Evolutionary conservation across 2,797 vertebrate species (phyloP).

Genomic region (Xiphorhynchus erythropygius): DNA sequence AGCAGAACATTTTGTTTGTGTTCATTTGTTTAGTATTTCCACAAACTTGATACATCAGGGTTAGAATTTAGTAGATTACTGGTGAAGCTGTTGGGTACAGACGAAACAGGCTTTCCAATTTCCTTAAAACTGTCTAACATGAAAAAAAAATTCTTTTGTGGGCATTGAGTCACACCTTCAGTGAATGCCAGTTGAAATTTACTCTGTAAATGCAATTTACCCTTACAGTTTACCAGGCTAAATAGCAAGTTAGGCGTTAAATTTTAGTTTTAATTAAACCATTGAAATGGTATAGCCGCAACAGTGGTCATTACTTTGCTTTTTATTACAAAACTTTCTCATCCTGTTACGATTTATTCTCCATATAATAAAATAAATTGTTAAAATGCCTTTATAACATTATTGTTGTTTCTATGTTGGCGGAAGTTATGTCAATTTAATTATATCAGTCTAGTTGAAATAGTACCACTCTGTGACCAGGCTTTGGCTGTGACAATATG

Average conservation of each 20-base stretch:
- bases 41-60: neutral
- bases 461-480: neutral
- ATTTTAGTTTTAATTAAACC: conserved; percentile 1
- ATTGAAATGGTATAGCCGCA: neutral
- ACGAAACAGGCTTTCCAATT: neutral
- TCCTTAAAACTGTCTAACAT: neutral
- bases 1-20: neutral
- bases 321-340: neutral
- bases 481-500: neutral
- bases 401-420: neutral
- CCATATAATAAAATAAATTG: neutral
- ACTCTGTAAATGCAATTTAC: neutral
- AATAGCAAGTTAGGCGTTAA: neutral
- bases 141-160: neutral
- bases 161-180: neutral
- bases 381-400: neutral
- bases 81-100: neutral
- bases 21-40: neutral
- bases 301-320: neutral
- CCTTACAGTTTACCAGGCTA: neutral
- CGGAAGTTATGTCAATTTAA: neutral
- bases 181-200: neutral
- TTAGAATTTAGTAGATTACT: neutral
- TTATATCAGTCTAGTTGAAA: neutral
- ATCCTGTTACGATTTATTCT: neutral